phyloP scores from a whole-genome alignment of 2,888 invertebrate genomes.

The Hybos culiciformis region DNA sequence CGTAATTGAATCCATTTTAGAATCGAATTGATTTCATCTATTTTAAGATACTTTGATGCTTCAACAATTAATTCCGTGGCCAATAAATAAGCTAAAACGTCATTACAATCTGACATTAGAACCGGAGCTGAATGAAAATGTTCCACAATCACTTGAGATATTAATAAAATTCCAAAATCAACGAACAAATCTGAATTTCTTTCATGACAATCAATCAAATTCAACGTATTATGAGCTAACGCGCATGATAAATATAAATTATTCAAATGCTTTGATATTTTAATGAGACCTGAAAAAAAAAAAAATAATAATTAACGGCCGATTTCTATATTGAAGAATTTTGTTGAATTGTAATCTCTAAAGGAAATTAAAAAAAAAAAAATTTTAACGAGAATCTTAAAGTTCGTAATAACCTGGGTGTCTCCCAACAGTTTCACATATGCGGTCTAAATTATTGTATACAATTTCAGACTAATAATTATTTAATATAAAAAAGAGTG shows the following conservation, averaged over 20 bases:
- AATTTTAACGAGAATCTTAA: no score
- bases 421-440: no score
- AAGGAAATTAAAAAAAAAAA: no score
- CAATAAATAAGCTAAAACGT: conserved; percentile 26
- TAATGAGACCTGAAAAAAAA: no score
- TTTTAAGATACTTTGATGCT: conserved; percentile 19
- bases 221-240: conserved; percentile 23
- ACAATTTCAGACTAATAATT: no score
- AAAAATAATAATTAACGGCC: no score
- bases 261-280: conserved; percentile 23
- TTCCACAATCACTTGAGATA: conserved; percentile 19
- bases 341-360: no score
- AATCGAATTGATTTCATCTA: conserved; percentile 25
- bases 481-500: no score
- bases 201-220: conserved; percentile 22
- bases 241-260: conserved; percentile 29
- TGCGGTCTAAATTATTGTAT: no score
- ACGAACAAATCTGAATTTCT: conserved; percentile 23
- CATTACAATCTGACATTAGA: no score
- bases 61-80: conserved; percentile 25
- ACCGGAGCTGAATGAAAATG: conserved; percentile 23
- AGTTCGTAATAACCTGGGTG: no score
- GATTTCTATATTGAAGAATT: no score
- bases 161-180: conserved; percentile 24
- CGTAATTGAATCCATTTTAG: conserved; percentile 27